These are phyloP conservation scores for Trinectes maculatus DNA, from an alignment of 2,113 vertebrate species.

Conservation along the genomic window DNA sequence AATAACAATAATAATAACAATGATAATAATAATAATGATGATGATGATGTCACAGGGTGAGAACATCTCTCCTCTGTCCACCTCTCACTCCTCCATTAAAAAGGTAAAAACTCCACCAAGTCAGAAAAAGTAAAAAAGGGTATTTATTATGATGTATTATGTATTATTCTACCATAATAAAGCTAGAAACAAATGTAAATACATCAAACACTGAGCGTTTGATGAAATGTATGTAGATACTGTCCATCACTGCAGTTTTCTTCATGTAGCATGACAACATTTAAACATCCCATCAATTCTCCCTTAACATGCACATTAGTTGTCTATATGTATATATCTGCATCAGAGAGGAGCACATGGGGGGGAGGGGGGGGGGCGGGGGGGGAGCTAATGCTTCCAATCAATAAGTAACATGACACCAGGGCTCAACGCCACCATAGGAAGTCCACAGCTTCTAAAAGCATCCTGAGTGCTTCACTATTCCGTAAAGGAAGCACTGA, in stretches of 20 bases:
- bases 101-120: too few species aligned
- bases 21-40: too few species aligned
- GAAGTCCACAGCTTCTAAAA: conserved; percentile 54
- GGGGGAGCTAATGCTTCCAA: conserved; percentile 31
- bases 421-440: conserved; percentile 3
- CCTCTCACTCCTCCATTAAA: too few species aligned
- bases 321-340: not conserved
- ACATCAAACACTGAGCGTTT: too few species aligned
- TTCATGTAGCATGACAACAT: not conserved
- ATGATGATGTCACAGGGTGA: too few species aligned
- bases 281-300: not conserved
- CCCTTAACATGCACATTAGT: not conserved
- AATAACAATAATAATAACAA: too few species aligned
- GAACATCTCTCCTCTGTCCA: too few species aligned
- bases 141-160: too few species aligned
- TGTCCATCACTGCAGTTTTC: conserved; percentile 19
- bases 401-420: conserved; percentile 65
- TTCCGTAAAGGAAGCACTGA: conserved; percentile 26
- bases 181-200: too few species aligned
- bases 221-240: not conserved
- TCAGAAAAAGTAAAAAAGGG: too few species aligned
- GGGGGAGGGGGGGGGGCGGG: too few species aligned
- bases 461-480: conserved; percentile 37
- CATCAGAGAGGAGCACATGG: not conserved
- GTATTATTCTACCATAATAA: too few species aligned